These are phyloP conservation scores for Cyphomyrus plagiostoma DNA, from an alignment of 2,113 vertebrate genomes.

Conservation along the genomic window DNA sequence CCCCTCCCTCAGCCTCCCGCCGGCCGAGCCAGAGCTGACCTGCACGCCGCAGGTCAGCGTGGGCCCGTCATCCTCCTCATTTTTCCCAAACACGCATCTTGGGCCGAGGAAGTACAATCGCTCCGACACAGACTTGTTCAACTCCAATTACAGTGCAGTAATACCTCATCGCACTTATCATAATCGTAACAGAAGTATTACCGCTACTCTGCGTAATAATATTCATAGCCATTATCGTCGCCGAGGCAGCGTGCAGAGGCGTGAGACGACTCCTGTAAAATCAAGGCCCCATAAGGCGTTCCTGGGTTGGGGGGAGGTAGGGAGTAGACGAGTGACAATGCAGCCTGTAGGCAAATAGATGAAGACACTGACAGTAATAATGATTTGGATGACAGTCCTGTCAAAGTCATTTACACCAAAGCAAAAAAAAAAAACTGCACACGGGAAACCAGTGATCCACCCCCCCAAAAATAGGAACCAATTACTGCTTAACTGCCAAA, in stretches of 20 bases:
- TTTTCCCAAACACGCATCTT: constrained; percentile 32
- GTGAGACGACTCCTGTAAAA: constrained; percentile 4
- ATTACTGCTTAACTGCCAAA: background rate
- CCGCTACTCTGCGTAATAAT: constrained; percentile 42
- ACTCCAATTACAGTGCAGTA: constrained; percentile 39
- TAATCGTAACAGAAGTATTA: constrained; percentile 32
- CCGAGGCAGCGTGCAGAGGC: constrained; percentile 30
- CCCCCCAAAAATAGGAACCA: background rate
- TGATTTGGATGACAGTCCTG: constrained; percentile 38
- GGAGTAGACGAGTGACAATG: constrained; percentile 16
- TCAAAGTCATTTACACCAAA: constrained; percentile 43
- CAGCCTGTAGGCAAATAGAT: constrained; percentile 36
- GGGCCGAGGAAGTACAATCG: constrained; percentile 28
- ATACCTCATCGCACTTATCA: constrained; percentile 41
- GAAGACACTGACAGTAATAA: constrained; percentile 45
- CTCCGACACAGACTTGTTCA: constrained; percentile 36
- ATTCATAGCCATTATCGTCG: constrained; percentile 51
- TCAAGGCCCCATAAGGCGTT: constrained; percentile 38
- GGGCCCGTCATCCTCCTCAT: constrained; percentile 16
- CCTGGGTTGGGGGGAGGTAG: constrained; percentile 27
- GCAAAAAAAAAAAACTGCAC: constrained; percentile 22
- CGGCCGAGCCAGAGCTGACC: background rate
- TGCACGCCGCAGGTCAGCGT: background rate
- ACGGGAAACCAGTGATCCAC: background rate
- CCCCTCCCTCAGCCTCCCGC: constrained; percentile 27